These are phyloP conservation scores for Macropodus opercularis DNA, from an alignment of 2,797 vertebrate genomes.

Conservation along the genomic window DNA sequence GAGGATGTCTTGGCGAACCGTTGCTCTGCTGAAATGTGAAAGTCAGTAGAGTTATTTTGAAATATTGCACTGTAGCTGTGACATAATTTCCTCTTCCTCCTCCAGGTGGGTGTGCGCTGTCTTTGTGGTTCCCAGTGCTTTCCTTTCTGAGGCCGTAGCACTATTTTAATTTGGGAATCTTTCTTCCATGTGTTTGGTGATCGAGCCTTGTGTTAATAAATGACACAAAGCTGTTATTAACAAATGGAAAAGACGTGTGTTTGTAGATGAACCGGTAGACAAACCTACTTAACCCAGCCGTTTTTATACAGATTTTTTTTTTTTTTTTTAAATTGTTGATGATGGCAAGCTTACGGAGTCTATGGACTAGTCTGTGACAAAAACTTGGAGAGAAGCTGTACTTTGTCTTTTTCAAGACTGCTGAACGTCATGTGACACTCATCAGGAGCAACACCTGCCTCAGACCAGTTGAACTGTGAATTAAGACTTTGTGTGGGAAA, in stretches of 20 bases:
- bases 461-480: conserved; percentile 81
- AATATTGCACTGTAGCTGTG: conserved; percentile 68
- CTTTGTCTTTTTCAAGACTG: conserved; percentile 39
- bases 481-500: conserved; percentile 49
- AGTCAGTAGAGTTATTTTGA: conserved; percentile 76
- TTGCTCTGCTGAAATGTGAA: conserved; percentile 52
- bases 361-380: conserved; percentile 9
- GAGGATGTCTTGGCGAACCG: conserved; percentile 20
- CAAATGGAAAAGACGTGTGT: conserved; percentile 23
- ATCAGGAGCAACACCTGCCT: conserved; percentile 50
- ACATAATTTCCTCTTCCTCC: conserved; percentile 80
- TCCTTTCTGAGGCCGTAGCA: conserved; percentile 48
- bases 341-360: conserved; percentile 9
- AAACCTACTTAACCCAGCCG: conserved; percentile 15
- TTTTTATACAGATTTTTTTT: conserved; percentile 22
- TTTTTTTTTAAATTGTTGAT: background rate
- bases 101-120: conserved; percentile 53
- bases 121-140: conserved; percentile 46
- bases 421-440: conserved; percentile 46
- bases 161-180: conserved; percentile 72
- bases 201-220: conserved; percentile 47
- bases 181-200: conserved; percentile 44
- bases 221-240: conserved; percentile 49
- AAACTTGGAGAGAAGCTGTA: conserved; percentile 53
- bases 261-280: conserved; percentile 35